A percentile compares a stretch with the other conserved stretches of the same genome.
Evolutionary conservation across 2,113 vertebrate species (phyloP).

Genomic region (Trichechus manatus): DNA sequence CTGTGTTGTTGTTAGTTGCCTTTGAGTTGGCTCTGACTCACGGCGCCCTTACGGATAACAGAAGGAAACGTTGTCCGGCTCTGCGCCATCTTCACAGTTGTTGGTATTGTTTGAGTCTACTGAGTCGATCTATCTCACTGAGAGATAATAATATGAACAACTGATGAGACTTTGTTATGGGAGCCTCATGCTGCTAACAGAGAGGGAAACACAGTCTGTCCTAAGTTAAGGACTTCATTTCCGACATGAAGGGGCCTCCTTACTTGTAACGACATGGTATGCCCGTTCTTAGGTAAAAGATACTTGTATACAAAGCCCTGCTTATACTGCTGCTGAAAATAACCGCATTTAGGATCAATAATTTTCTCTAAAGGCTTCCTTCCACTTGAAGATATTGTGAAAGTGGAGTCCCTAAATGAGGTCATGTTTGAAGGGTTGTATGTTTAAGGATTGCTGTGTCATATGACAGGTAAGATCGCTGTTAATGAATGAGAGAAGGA

Average conservation of each 20-base stretch:
- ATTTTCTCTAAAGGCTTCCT: background rate
- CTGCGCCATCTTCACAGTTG: background rate
- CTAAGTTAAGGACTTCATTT: background rate
- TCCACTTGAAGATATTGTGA: background rate
- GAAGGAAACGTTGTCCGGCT: background rate
- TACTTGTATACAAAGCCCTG: background rate
- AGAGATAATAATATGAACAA: background rate
- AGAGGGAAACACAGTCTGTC: background rate
- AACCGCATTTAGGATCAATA: background rate
- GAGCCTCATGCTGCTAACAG: background rate
- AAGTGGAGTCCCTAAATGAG: background rate
- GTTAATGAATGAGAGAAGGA: background rate
- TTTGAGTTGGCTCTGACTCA: background rate
- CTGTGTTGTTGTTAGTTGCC: background rate
- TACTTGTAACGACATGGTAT: background rate
- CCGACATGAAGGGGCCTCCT: background rate
- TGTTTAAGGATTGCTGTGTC: background rate
- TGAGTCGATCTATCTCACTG: background rate
- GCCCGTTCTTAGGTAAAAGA: background rate
- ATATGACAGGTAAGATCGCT: background rate
- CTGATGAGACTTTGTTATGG: fast-evolving
- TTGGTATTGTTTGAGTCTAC: background rate
- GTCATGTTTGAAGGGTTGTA: background rate
- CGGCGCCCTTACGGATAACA: background rate
- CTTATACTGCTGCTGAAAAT: background rate